Evolutionary conservation across 2,888 invertebrate genomes (phyloP).

Genomic region (Teleogryllus oceanicus): DNA sequence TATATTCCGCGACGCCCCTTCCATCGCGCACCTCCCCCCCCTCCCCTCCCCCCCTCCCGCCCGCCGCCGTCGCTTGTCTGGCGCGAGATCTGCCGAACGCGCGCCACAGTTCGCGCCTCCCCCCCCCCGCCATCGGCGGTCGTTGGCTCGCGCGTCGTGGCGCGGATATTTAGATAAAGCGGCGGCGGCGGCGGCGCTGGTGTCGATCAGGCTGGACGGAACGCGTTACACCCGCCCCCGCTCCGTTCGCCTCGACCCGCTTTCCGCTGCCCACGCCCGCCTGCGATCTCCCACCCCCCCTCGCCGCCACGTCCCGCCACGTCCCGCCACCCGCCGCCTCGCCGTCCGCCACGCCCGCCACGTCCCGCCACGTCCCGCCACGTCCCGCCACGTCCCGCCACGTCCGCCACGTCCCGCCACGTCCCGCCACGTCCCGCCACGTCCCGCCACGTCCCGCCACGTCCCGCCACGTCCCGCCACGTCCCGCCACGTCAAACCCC

Average conservation of each 20-base stretch:
- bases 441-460: too few species aligned
- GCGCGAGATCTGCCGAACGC: background rate
- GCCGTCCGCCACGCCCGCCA: too few species aligned
- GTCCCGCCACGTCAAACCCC: too few species aligned
- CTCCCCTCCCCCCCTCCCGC: background rate
- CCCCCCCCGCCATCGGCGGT: background rate
- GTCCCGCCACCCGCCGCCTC: too few species aligned
- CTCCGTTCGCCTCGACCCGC: background rate
- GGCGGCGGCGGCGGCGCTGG: background rate
- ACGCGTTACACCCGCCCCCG: background rate
- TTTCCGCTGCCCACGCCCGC: background rate
- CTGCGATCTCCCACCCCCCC: background rate
- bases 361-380: too few species aligned
- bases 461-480: too few species aligned
- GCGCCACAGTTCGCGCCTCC: constrained; percentile 4
- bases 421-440: too few species aligned
- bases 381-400: too few species aligned
- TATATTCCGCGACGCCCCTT: too few species aligned
- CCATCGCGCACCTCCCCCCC: too few species aligned
- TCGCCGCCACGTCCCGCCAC: background rate
- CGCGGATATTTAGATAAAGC: constrained; percentile 1
- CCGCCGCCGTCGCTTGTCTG: background rate
- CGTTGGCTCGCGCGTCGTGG: background rate
- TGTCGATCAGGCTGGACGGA: background rate
- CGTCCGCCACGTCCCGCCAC: background rate